These are phyloP conservation scores for Styela clava DNA, from an alignment of 23 tunicate species.

Conservation along the genomic window DNA sequence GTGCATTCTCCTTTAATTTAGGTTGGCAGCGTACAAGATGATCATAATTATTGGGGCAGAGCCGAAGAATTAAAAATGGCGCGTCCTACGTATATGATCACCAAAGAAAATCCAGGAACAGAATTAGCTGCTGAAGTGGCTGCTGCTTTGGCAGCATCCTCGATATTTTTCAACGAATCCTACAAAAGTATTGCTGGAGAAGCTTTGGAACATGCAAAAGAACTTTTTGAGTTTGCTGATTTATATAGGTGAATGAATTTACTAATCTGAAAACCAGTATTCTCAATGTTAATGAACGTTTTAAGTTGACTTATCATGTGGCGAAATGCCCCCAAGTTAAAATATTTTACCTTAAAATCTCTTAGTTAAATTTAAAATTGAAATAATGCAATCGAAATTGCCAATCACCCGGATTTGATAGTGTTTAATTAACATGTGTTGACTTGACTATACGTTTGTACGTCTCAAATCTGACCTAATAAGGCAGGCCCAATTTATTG, in stretches of 20 bases:
- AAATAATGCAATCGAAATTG: too few species aligned
- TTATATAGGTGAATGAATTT: constrained; percentile 1
- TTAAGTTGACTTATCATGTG: too few species aligned
- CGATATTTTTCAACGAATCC: constrained; percentile 37
- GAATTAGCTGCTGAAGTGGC: constrained; percentile 95
- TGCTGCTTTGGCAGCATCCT: constrained; percentile 88
- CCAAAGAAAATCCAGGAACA: constrained; percentile 54
- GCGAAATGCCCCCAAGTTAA: too few species aligned
- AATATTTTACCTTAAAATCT: too few species aligned
- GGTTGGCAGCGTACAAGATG: constrained; percentile 70
- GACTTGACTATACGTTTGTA: too few species aligned
- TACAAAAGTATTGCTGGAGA: constrained; percentile 11
- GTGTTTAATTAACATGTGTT: too few species aligned
- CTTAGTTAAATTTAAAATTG: too few species aligned
- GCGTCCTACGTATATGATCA: constrained; percentile 57
- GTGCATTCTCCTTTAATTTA: too few species aligned
- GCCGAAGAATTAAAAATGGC: constrained; percentile 59
- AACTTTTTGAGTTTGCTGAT: constrained; percentile 34
- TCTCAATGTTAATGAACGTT: too few species aligned
- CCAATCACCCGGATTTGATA: too few species aligned
- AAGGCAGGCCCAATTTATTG: too few species aligned
- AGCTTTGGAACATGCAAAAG: constrained; percentile 25
- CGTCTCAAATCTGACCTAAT: too few species aligned
- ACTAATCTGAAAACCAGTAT: neutral
- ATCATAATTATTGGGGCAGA: constrained; percentile 77